A percentile compares a stretch with the other conserved stretches of the same genome.
These are phyloP conservation scores for Leptopilina myrica DNA, from an alignment of 2,888 invertebrate genomes.

Conservation along the genomic window DNA sequence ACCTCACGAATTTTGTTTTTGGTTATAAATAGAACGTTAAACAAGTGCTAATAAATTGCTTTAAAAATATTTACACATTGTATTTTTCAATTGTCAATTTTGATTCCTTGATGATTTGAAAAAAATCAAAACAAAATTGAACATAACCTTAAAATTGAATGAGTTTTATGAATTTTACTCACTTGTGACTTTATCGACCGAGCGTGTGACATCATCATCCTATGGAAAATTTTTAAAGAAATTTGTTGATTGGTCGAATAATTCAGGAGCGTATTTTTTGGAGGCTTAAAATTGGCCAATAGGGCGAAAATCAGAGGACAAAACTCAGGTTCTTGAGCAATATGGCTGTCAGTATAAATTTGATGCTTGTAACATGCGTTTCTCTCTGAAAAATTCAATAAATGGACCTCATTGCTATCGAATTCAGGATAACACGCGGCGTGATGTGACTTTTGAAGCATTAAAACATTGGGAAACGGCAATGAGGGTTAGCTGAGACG, in stretches of 20 bases:
- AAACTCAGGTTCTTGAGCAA: conserved; percentile 90
- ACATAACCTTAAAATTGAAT: too few species aligned
- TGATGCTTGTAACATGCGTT: conserved; percentile 91
- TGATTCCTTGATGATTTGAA: too few species aligned
- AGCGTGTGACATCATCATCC: too few species aligned
- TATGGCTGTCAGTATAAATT: conserved; percentile 99
- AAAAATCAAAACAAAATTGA: too few species aligned
- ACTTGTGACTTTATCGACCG: too few species aligned
- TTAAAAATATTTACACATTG: background rate
- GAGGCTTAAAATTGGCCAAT: conserved; percentile 79
- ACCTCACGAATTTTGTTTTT: conserved; percentile 32
- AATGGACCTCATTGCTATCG: conserved; percentile 79
- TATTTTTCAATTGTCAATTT: background rate
- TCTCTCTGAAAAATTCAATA: conserved; percentile 86
- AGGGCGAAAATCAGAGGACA: conserved; percentile 83
- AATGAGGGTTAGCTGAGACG: conserved; percentile 78
- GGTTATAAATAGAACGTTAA: conserved; percentile 11
- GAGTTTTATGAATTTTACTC: too few species aligned
- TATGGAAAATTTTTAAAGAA: background rate
- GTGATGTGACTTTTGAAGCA: conserved; percentile 79
- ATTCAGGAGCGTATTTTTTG: conserved; percentile 42
- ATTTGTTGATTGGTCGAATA: background rate
- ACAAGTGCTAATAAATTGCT: conserved; percentile 39
- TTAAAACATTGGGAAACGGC: conserved; percentile 79
- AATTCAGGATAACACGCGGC: conserved; percentile 76